Evolutionary conservation across 2,888 invertebrate species (phyloP).

Genomic region (Pollenia amentaria): DNA sequence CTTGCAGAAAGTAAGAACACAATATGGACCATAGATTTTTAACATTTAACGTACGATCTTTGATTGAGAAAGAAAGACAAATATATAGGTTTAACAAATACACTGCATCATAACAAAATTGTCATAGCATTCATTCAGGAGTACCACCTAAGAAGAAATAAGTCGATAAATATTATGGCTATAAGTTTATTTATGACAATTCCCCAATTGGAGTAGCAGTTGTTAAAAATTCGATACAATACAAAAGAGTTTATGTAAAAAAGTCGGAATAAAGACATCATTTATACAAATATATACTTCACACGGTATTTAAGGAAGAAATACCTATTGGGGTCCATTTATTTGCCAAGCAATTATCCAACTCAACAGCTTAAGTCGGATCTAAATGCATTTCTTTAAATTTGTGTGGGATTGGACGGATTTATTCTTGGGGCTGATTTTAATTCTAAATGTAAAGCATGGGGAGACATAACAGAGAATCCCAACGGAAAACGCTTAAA

Average conservation of each 20-base stretch:
- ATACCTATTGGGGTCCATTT: neutral
- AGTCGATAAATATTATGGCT: neutral
- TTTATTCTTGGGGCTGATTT: conserved; percentile 26
- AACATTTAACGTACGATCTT: conserved; percentile 16
- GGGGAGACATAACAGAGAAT: conserved; percentile 12
- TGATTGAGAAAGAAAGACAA: conserved; percentile 9
- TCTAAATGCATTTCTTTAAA: too few species aligned
- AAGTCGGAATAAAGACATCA: neutral
- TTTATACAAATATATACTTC: neutral
- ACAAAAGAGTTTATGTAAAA: neutral
- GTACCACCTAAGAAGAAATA: neutral
- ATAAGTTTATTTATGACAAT: conserved; percentile 19
- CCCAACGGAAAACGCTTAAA: neutral
- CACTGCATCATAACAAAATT: neutral
- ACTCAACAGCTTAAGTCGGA: too few species aligned
- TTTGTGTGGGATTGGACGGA: conserved; percentile 27
- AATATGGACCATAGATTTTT: conserved; percentile 37
- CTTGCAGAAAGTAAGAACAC: neutral
- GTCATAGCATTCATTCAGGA: conserved; percentile 6
- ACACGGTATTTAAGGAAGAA: neutral
- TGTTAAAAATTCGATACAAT: neutral
- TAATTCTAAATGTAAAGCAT: neutral
- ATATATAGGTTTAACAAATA: neutral
- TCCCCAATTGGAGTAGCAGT: neutral
- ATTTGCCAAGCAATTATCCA: too few species aligned